A percentile compares a stretch with the other conserved stretches of the same genome.
Conservation (phyloP, 2,888 invertebrate genomes). For the Dugesia japonica region DNA sequence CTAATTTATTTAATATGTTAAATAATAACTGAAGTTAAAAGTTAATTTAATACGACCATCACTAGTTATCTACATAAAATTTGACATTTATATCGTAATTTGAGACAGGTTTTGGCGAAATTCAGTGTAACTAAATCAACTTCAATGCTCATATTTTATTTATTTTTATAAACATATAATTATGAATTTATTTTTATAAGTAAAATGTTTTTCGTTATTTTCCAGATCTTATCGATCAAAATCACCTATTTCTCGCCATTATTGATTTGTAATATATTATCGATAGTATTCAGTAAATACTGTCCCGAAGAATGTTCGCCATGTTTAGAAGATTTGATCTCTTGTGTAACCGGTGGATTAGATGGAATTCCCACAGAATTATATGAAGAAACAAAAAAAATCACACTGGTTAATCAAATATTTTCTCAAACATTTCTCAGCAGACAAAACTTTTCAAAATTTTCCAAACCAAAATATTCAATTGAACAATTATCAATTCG, state of each 20-base stretch:
- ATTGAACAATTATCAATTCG: constrained; percentile 11
- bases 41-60: too few species aligned
- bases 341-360: background rate
- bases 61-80: too few species aligned
- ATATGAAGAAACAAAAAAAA: constrained; percentile 13
- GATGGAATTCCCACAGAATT: background rate
- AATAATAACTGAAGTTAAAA: too few species aligned
- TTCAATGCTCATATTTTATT: too few species aligned
- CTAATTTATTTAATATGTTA: too few species aligned
- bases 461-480: background rate
- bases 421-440: background rate
- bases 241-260: background rate
- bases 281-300: background rate
- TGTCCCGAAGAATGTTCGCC: background rate
- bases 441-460: background rate
- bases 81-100: too few species aligned
- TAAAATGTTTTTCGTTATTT: too few species aligned
- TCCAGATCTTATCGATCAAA: too few species aligned
- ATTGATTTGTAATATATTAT: background rate
- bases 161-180: too few species aligned
- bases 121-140: too few species aligned
- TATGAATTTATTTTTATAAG: too few species aligned
- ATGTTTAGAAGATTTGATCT: background rate
- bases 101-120: too few species aligned
- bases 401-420: background rate